Base-by-base conservation (phyloP, 2,113 vertebrate genomes). In the Cnemophilus loriae region DNA sequence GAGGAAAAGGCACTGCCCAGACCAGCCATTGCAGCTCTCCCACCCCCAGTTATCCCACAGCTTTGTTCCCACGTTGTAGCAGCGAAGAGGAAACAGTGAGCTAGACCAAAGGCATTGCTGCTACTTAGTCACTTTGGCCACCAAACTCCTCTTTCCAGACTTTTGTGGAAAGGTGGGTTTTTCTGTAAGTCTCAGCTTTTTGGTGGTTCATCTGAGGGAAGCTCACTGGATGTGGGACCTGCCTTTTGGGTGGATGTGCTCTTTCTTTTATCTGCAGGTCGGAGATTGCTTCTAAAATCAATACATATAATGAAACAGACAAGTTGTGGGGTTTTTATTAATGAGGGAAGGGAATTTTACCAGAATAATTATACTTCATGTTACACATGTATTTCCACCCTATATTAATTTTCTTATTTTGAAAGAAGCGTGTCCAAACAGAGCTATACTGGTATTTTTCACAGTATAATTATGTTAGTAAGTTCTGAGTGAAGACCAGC, bases 11-110 rank as follows among this genome's bases (percentile, higher is more conserved):
- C 73, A 20, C 63, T 90, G 71, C 79, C 68, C 75, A 59, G 67
- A 85, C 79, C 90, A 76, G 57, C 93, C 78, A 61, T 20, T 60
- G 85, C 83, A 60, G 80, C n/a, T 81, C 90, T 88, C 79, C 95
- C 95, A 97, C 96, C 95, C 95, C 95, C 95, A 95, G 90, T 71
- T 97, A 95, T 97, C 95, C 96, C 96, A 97, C 93, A 97, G 56
- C 71, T 88, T 94, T 3, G 2, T 96, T 96, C 95, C 95, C 93
- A 96, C 85, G 7, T 93, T 77, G 68, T 23, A 86, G 55, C 67
- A 92, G 75, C 1, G 0, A 46, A 81, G 39, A 91, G 90, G 87
- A 96, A 96, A 77, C 75, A 50, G 70, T 94, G 84, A 95, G 71
- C 84, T 91, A 70, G 59, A 90, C 87, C 83, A 90, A 92, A 93